phyloP scores from a whole-genome alignment of 1,140 invertebrate species.

The Antheraea mylitta region DNA sequence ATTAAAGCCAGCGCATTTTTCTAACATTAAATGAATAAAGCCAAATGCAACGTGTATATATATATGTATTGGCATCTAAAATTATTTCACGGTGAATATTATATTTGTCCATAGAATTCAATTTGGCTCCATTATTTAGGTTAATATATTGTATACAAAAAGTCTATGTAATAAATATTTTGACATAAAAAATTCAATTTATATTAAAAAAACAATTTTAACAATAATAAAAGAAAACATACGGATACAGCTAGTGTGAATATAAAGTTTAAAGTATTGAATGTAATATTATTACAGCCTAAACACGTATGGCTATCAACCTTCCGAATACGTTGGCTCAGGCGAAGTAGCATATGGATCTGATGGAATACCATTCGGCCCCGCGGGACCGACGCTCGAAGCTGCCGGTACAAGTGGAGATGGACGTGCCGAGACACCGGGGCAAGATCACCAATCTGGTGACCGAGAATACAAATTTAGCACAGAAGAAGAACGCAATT shows the following conservation, averaged over 20 bases:
- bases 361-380: slow-evolving; percentile 57
- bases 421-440: slow-evolving; percentile 45
- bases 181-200: too few species aligned
- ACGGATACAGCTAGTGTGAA: background rate
- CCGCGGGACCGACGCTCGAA: slow-evolving; percentile 47
- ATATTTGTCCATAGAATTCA: too few species aligned
- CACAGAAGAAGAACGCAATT: slow-evolving; percentile 63
- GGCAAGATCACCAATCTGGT: slow-evolving; percentile 50
- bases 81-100: too few species aligned
- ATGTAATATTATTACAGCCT: slow-evolving; percentile 45
- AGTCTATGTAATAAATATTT: too few species aligned
- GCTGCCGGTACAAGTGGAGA: slow-evolving; percentile 40
- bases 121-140: too few species aligned
- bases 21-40: too few species aligned
- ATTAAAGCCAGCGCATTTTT: too few species aligned
- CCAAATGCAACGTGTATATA: too few species aligned
- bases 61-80: too few species aligned
- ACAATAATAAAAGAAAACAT: background rate
- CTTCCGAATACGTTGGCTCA: slow-evolving; percentile 62
- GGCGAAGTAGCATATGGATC: slow-evolving; percentile 56
- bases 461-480: slow-evolving; percentile 69
- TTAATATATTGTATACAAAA: too few species aligned
- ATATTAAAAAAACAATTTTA: too few species aligned
- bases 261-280: slow-evolving; percentile 5
- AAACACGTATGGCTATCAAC: slow-evolving; percentile 69